phyloP scores from a whole-genome alignment of 2,888 invertebrate genomes.

The Cheilosia grossa region DNA sequence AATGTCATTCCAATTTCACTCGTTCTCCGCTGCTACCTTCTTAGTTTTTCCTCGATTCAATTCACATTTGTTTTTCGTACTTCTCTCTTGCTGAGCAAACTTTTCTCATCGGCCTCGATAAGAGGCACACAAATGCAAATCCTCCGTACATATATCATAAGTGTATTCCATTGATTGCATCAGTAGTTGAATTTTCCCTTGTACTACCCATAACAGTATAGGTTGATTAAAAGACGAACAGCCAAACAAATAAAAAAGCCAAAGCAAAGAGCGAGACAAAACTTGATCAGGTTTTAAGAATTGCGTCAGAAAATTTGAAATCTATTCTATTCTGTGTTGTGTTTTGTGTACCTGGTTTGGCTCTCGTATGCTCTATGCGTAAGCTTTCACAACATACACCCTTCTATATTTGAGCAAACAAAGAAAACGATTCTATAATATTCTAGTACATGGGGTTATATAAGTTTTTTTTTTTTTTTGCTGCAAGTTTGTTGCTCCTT shows the following conservation, averaged over 20 bases:
- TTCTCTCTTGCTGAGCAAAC: not conserved
- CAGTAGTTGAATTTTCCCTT: slow-evolving; percentile 8
- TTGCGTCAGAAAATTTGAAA: slow-evolving; percentile 80
- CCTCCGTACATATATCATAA: not conserved
- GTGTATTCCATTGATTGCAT: slow-evolving; percentile 9
- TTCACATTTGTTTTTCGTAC: slow-evolving; percentile 13
- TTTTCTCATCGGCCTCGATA: not conserved
- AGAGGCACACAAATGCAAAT: not conserved
- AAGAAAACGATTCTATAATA: slow-evolving; percentile 42
- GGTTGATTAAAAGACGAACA: slow-evolving; percentile 17
- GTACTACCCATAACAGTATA: not conserved
- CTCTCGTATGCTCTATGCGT: slow-evolving; percentile 31
- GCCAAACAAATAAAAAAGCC: slow-evolving; percentile 9
- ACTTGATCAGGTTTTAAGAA: slow-evolving; percentile 76
- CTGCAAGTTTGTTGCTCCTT: slow-evolving; percentile 56
- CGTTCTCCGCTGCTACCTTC: slow-evolving; percentile 23
- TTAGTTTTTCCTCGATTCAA: slow-evolving; percentile 11
- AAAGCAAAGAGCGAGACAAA: slow-evolving; percentile 19
- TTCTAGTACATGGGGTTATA: slow-evolving; percentile 33
- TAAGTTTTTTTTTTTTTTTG: slow-evolving; percentile 35
- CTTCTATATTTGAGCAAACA: slow-evolving; percentile 43
- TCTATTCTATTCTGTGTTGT: slow-evolving; percentile 58
- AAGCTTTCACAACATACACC: slow-evolving; percentile 41
- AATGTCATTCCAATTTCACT: slow-evolving; percentile 32
- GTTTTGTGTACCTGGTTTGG: slow-evolving; percentile 5